phyloP scores from a whole-genome alignment of 2,113 vertebrate species.

The Toxotes chatareus region DNA sequence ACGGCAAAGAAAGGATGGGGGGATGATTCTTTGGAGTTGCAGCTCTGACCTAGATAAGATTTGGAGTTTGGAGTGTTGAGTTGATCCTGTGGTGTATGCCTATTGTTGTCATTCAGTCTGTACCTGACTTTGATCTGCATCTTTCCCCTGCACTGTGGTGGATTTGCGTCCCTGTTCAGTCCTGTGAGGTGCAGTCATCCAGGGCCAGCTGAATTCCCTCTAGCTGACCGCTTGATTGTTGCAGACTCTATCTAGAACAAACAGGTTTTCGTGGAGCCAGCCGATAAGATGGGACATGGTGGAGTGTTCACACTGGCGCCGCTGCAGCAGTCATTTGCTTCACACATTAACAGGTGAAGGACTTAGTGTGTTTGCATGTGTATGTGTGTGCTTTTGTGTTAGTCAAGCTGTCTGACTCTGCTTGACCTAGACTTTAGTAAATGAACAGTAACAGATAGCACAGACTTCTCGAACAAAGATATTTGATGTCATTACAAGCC shows the following conservation, averaged over 20 bases:
- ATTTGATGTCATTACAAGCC: conserved; percentile 50
- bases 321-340: conserved; percentile 63
- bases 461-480: conserved; percentile 20
- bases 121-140: conserved; percentile 67
- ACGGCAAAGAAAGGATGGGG: conserved; percentile 43
- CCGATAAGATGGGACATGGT: conserved; percentile 74
- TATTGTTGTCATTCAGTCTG: conserved; percentile 64
- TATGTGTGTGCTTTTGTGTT: conserved; percentile 37
- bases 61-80: conserved; percentile 53
- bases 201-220: conserved; percentile 56
- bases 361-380: conserved; percentile 46
- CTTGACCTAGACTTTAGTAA: conserved; percentile 64
- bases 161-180: conserved; percentile 54
- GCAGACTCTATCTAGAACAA: conserved; percentile 77
- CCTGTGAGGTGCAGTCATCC: conserved; percentile 59
- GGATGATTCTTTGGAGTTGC: conserved; percentile 66
- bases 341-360: conserved; percentile 78
- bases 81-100: conserved; percentile 52
- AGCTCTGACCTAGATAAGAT: conserved; percentile 76
- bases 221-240: conserved; percentile 59
- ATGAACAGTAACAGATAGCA: conserved; percentile 62
- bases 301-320: conserved; percentile 69
- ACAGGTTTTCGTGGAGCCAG: conserved; percentile 70
- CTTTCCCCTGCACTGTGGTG: conserved; percentile 20
- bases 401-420: conserved; percentile 37